Evolutionary conservation across 2,888 invertebrate genomes (phyloP).

Genomic region (Creontiades dilutus): DNA sequence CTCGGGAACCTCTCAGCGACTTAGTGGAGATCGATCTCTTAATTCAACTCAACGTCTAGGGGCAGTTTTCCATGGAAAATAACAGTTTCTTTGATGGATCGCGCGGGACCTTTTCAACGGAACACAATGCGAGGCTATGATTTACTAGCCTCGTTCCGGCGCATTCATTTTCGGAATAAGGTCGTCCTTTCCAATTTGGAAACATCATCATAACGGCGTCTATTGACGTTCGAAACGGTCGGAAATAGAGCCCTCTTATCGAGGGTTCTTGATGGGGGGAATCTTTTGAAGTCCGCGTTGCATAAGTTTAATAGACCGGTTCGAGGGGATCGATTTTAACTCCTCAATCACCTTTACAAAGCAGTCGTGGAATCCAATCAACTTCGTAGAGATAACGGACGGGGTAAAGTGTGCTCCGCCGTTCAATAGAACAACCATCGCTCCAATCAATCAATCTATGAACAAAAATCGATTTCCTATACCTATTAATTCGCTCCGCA

Average conservation of each 20-base stretch:
- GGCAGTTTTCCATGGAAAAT: background rate
- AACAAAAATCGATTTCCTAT: too few species aligned
- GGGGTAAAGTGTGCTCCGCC: too few species aligned
- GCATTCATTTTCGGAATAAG: background rate
- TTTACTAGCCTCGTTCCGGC: constrained; percentile 4
- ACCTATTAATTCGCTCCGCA: too few species aligned
- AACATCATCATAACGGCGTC: constrained; percentile 11
- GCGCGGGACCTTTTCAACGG: background rate
- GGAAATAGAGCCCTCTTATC: background rate
- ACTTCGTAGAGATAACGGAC: too few species aligned
- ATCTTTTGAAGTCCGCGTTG: background rate
- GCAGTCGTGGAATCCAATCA: too few species aligned
- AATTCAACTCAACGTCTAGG: too few species aligned
- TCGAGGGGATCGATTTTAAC: background rate
- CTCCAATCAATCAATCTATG: too few species aligned
- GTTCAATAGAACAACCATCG: too few species aligned
- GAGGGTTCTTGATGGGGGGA: background rate
- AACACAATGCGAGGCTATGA: constrained; percentile 12
- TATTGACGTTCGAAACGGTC: background rate
- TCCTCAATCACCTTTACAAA: too few species aligned
- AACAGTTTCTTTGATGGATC: constrained; percentile 10
- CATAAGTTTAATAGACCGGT: background rate
- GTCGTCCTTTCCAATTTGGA: background rate
- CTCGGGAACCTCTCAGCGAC: too few species aligned
- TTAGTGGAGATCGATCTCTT: too few species aligned